phyloP scores from a whole-genome alignment of 2,113 vertebrate genomes.

The Lycaon pictus region DNA sequence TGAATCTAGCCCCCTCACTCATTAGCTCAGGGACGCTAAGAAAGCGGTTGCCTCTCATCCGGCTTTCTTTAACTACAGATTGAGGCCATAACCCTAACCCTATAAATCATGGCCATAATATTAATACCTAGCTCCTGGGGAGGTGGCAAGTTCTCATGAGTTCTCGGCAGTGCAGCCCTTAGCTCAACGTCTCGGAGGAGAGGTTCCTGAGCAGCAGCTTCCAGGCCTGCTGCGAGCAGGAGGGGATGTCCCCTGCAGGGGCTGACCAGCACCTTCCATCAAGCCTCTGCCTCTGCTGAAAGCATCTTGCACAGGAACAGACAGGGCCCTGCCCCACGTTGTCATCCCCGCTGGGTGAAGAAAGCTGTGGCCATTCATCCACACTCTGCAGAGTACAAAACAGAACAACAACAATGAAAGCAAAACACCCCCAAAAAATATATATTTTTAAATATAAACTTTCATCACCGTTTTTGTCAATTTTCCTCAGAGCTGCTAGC shows the following conservation, averaged over 20 bases:
- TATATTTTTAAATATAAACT: background rate
- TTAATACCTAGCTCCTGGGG: too few species aligned
- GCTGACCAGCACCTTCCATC: background rate
- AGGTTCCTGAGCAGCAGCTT: too few species aligned
- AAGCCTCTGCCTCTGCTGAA: background rate
- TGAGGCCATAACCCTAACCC: too few species aligned
- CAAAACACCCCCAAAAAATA: too few species aligned
- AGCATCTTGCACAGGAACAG: background rate
- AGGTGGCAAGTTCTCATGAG: fast-evolving
- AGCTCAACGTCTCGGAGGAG: fast-evolving
- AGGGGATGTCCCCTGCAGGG: fast-evolving
- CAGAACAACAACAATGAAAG: background rate
- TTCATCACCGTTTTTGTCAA: background rate
- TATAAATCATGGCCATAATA: background rate
- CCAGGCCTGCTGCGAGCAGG: background rate
- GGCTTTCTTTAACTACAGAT: background rate
- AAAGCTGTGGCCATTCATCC: too few species aligned
- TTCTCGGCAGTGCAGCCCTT: fast-evolving
- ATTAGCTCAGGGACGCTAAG: background rate
- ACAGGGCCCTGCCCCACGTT: fast-evolving
- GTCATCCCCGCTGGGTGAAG: fast-evolving
- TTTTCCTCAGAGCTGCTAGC: background rate
- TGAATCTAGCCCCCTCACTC: background rate
- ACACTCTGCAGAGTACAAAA: background rate
- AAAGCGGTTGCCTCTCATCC: too few species aligned